These are phyloP conservation scores for Manacus vitellinus DNA, from an alignment of 2,113 vertebrate species.

Conservation along the genomic window DNA sequence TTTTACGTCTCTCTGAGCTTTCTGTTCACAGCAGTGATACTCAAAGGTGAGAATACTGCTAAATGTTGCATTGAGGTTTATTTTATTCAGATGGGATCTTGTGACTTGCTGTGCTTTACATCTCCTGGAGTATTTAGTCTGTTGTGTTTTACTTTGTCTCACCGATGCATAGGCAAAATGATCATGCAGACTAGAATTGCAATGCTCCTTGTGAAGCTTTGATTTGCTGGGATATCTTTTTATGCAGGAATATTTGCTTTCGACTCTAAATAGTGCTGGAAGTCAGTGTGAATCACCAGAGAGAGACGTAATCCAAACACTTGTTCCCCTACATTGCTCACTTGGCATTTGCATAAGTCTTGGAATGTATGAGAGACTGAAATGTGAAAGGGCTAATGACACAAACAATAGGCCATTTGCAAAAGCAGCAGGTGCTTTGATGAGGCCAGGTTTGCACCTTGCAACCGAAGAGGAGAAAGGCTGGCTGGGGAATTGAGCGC, in stretches of 20 bases:
- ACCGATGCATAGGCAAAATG: neutral
- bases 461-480: too few species aligned
- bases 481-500: neutral
- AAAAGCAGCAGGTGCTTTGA: neutral
- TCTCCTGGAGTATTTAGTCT: neutral
- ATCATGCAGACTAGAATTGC: neutral
- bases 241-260: neutral
- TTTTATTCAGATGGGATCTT: neutral
- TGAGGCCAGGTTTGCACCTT: too few species aligned
- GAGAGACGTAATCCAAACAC: neutral
- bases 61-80: neutral
- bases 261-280: neutral
- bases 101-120: neutral
- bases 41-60: conserved; percentile 69
- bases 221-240: neutral
- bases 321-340: neutral
- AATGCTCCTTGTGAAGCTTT: neutral
- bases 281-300: neutral
- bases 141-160: neutral
- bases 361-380: neutral
- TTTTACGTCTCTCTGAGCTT: conserved; percentile 35
- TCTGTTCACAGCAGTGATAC: conserved; percentile 46
- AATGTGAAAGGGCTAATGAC: neutral
- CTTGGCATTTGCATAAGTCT: neutral
- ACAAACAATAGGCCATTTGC: neutral